Evolutionary conservation across 2,888 invertebrate genomes (phyloP).

Genomic region (Anthophora plumipes): DNA sequence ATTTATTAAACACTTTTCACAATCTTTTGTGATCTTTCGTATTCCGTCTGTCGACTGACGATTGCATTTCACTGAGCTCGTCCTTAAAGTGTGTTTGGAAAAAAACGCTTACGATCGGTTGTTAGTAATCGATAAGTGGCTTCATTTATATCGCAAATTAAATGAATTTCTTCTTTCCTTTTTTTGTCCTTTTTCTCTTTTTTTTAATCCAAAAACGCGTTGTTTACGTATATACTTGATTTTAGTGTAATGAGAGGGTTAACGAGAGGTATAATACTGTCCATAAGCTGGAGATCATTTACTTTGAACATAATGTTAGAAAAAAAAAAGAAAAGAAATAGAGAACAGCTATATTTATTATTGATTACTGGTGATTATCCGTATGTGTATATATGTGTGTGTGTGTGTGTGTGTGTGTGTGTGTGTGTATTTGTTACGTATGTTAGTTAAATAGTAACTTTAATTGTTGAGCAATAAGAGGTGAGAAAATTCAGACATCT

Average conservation of each 20-base stretch:
- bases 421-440: no score
- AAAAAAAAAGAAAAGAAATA: no score
- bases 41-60: not conserved
- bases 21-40: slow-evolving; percentile 1
- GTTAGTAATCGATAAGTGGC: not conserved
- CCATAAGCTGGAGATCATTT: slow-evolving; percentile 18
- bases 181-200: no score
- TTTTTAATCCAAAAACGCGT: no score
- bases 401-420: no score
- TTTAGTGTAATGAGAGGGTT: slow-evolving; percentile 4
- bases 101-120: not conserved
- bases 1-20: not conserved
- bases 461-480: not conserved
- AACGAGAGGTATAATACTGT: not conserved
- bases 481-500: not conserved
- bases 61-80: not conserved
- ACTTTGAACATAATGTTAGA: not conserved
- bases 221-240: not conserved
- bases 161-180: not conserved
- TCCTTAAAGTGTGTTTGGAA: not conserved
- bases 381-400: no score
- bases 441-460: no score
- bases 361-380: no score
- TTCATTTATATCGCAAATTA: not conserved
- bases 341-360: no score